These are phyloP conservation scores for Onthophagus taurus DNA, from an alignment of 1,140 invertebrate genomes.

Conservation along the genomic window DNA sequence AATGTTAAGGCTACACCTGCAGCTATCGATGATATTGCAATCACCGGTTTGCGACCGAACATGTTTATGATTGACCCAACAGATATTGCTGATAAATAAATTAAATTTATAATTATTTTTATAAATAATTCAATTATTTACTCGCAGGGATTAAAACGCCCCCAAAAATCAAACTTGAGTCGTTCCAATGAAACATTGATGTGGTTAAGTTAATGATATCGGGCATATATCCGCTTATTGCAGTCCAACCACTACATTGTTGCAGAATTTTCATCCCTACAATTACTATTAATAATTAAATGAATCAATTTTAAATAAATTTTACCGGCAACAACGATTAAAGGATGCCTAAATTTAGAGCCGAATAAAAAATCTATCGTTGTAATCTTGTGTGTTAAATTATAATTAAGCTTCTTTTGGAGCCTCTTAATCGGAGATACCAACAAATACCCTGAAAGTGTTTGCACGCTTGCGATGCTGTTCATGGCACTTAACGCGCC, in stretches of 20 bases:
- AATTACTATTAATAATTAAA: constrained; percentile 6
- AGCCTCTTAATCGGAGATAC: neutral
- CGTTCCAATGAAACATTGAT: constrained; percentile 20
- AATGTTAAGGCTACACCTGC: too few species aligned
- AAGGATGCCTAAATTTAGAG: neutral
- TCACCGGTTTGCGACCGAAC: too few species aligned
- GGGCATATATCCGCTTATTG: constrained; percentile 19
- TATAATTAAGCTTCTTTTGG: neutral
- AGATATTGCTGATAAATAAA: neutral
- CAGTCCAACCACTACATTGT: constrained; percentile 13
- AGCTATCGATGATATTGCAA: too few species aligned
- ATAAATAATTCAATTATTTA: constrained; percentile 12
- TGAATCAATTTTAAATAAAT: constrained; percentile 12
- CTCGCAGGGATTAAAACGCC: constrained; percentile 12
- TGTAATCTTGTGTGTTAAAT: constrained; percentile 8
- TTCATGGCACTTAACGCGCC: neutral
- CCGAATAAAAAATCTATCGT: constrained; percentile 10
- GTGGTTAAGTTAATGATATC: constrained; percentile 14
- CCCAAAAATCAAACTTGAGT: constrained; percentile 18
- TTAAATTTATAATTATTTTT: neutral
- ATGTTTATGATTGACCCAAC: neutral
- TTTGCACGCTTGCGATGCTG: neutral
- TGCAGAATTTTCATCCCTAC: constrained; percentile 16
- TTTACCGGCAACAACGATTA: neutral
- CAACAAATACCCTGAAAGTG: neutral